phyloP scores from a whole-genome alignment of 1,140 invertebrate species.

The Ditylenchus dipsaci region DNA sequence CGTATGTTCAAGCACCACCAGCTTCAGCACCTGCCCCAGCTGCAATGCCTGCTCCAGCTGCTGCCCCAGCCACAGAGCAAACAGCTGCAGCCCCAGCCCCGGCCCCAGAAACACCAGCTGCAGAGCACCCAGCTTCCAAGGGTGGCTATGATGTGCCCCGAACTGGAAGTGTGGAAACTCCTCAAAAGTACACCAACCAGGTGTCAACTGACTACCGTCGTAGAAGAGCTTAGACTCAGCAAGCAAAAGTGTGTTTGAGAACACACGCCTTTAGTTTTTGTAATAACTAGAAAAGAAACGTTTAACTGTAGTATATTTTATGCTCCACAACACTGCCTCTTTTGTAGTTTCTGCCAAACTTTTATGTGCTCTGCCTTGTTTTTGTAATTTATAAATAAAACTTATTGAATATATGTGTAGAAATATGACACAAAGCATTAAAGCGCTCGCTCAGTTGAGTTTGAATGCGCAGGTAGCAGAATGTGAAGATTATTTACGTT shows the following conservation, averaged over 20 bases:
- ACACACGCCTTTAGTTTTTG: too few species aligned
- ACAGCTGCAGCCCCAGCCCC: too few species aligned
- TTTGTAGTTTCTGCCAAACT: background rate
- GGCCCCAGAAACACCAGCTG: too few species aligned
- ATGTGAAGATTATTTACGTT: too few species aligned
- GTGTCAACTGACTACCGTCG: background rate
- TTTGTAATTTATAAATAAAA: too few species aligned
- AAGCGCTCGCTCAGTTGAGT: too few species aligned
- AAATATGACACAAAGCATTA: too few species aligned
- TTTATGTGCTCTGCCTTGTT: background rate
- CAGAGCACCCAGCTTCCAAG: slow-evolving; percentile 2
- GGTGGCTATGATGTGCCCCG: background rate
- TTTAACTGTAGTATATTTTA: background rate
- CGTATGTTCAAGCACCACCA: background rate
- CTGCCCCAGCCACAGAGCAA: background rate
- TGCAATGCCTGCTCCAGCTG: background rate
- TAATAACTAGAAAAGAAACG: background rate
- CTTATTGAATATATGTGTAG: too few species aligned
- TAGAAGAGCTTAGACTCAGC: background rate
- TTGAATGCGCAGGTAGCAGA: too few species aligned
- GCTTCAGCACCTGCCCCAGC: background rate
- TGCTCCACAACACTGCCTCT: background rate
- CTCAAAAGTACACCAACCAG: background rate
- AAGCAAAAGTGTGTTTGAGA: background rate
- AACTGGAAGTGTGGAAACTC: background rate